Percentiles rank a stretch among this genome's conserved stretches.
phyloP scores from a whole-genome alignment of 2,797 vertebrate genomes.

The Tapera naevia region DNA sequence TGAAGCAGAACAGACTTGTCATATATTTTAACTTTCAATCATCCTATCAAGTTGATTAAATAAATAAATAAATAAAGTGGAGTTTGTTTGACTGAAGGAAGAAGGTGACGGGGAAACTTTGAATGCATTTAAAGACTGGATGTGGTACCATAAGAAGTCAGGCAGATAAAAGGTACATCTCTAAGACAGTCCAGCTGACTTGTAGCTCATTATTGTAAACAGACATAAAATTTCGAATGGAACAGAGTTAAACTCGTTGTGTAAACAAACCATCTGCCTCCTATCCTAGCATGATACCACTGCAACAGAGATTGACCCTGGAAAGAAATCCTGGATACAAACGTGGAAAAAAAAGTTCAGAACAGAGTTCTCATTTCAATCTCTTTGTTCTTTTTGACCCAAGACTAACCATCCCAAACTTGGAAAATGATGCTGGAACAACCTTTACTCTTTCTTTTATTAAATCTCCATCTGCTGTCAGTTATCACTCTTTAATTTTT shows the following conservation, averaged over 20 bases:
- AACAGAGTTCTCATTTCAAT: background rate
- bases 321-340: background rate
- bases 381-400: background rate
- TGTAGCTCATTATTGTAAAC: background rate
- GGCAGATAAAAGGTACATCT: background rate
- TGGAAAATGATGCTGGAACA: background rate
- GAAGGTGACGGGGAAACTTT: background rate
- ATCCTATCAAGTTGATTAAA: background rate
- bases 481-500: slow-evolving; percentile 35
- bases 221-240: background rate
- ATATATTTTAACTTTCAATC: background rate
- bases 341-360: background rate
- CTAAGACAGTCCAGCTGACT: background rate
- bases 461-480: slow-evolving; percentile 34
- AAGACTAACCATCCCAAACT: background rate
- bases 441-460: background rate
- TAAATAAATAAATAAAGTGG: background rate
- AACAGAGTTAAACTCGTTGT: background rate
- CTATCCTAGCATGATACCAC: background rate
- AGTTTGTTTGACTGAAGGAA: background rate
- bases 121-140: background rate
- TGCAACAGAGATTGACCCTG: background rate
- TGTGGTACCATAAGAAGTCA: background rate
- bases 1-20: background rate
- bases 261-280: background rate